These are phyloP conservation scores for Caiman crocodilus DNA, from an alignment of 2,797 vertebrate species.

Conservation along the genomic window DNA sequence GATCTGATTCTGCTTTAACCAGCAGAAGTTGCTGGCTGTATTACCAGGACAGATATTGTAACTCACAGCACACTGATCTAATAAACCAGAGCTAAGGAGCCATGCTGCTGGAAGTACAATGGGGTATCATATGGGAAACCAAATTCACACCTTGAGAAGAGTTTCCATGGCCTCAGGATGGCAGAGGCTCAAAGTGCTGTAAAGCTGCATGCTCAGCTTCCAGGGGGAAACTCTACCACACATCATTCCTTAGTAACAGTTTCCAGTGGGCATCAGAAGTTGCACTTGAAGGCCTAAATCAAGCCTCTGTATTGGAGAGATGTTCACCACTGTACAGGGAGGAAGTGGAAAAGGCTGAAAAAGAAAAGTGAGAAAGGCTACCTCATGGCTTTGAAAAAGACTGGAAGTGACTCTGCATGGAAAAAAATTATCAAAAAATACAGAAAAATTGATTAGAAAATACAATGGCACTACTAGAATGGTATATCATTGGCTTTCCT, in stretches of 20 bases:
- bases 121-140: neutral
- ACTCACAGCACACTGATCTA: neutral
- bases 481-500: neutral
- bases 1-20: neutral
- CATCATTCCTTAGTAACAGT: neutral
- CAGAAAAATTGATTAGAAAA: constrained; percentile 22
- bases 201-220: neutral
- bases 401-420: neutral
- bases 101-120: neutral
- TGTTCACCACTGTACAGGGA: neutral
- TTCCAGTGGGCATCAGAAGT: neutral
- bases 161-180: neutral
- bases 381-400: constrained; percentile 4
- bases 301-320: neutral
- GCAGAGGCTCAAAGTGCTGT: neutral
- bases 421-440: neutral
- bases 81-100: neutral
- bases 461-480: constrained; percentile 22
- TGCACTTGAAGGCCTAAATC: neutral
- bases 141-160: neutral
- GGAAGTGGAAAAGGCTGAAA: neutral
- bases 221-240: neutral
- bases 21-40: neutral
- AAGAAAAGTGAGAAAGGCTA: neutral
- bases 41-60: neutral